phyloP scores from a whole-genome alignment of 2,797 vertebrate species.

The Eurystomus glaucurus region DNA sequence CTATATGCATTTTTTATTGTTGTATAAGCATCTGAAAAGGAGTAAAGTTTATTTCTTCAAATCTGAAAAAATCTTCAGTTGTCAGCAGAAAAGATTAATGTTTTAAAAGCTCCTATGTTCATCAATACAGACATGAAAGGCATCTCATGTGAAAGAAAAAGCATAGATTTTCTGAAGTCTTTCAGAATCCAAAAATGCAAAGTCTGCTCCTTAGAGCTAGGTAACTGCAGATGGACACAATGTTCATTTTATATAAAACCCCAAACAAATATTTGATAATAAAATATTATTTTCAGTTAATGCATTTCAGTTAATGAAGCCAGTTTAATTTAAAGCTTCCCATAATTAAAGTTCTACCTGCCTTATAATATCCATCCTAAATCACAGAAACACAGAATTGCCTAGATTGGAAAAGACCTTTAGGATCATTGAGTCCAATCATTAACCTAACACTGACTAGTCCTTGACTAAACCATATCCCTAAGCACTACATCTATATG shows the following conservation, averaged over 20 bases:
- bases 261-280: neutral
- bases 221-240: neutral
- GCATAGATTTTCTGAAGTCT: neutral
- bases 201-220: neutral
- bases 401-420: too few species aligned
- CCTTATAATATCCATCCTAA: neutral
- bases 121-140: neutral
- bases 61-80: neutral
- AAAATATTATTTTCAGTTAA: neutral
- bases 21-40: neutral
- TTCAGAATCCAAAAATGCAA: neutral
- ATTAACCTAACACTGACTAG: too few species aligned
- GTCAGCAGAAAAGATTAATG: neutral
- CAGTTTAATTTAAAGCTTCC: neutral
- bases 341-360: neutral
- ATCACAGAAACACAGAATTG: too few species aligned
- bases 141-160: neutral
- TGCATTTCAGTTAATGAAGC: neutral
- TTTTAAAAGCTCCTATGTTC: neutral
- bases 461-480: too few species aligned
- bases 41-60: neutral
- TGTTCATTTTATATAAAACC: neutral
- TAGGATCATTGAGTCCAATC: too few species aligned
- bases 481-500: too few species aligned
- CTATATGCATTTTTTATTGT: neutral